Evolutionary conservation across 1,140 invertebrate species (phyloP).

Genomic region (Ostrea edulis): DNA sequence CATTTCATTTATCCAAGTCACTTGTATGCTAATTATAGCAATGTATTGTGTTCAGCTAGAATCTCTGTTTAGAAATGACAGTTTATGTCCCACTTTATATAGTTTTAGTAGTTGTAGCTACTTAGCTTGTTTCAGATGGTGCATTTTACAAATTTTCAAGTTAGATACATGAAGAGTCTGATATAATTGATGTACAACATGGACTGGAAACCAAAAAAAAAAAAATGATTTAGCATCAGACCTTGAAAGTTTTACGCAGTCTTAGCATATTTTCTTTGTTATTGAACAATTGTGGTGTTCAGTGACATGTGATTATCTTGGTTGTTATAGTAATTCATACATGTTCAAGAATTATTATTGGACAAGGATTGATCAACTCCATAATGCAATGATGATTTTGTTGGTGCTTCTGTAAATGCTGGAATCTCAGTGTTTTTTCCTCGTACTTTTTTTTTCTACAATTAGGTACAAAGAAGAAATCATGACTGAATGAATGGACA

Average conservation of each 20-base stretch:
- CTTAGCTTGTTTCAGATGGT: conserved; percentile 15
- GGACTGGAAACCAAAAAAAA: not conserved
- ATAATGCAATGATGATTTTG: not conserved
- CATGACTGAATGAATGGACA: not conserved
- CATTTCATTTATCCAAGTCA: conserved; percentile 7
- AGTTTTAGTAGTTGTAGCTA: not conserved
- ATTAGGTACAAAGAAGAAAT: not conserved
- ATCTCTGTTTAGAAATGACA: conserved; percentile 14
- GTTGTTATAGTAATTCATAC: too few species aligned
- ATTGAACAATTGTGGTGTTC: too few species aligned
- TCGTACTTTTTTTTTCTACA: not conserved
- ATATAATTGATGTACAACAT: not conserved
- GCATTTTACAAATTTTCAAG: not conserved
- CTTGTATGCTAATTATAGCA: conserved; percentile 7
- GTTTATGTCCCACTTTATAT: not conserved
- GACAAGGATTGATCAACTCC: too few species aligned
- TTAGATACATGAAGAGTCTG: not conserved
- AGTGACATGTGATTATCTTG: too few species aligned
- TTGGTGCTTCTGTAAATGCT: not conserved
- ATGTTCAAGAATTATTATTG: too few species aligned
- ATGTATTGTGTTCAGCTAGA: conserved; percentile 38
- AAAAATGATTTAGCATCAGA: too few species aligned
- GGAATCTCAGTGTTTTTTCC: not conserved
- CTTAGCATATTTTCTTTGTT: too few species aligned
- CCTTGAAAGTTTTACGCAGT: too few species aligned